These are phyloP conservation scores for Bambusicola thoracicus DNA, from an alignment of 2,113 vertebrate species.

Conservation along the genomic window DNA sequence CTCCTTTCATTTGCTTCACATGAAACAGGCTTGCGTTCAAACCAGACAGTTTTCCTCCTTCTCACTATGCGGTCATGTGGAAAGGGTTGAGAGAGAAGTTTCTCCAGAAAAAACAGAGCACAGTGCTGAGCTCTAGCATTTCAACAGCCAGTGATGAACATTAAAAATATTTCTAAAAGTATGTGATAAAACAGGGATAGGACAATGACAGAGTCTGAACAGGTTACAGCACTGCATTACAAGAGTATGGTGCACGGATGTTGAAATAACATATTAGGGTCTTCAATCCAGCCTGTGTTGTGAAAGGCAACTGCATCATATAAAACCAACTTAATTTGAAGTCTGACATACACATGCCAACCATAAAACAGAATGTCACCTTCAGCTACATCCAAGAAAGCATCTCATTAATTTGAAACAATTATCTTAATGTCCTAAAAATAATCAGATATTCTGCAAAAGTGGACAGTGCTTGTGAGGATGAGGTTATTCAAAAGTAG, in stretches of 20 bases:
- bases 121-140: fast-evolving
- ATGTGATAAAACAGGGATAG: not conserved
- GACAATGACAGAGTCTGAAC: not conserved
- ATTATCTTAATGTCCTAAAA: not conserved
- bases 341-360: not conserved
- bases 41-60: not conserved
- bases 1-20: constrained; percentile 3
- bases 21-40: not conserved
- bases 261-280: not conserved
- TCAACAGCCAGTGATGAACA: not conserved
- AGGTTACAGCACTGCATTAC: not conserved
- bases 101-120: not conserved
- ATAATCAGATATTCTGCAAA: not conserved
- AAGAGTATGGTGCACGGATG: not conserved
- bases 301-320: not conserved
- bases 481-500: not conserved
- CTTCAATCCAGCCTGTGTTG: not conserved
- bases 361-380: not conserved
- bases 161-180: not conserved
- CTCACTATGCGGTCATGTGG: not conserved
- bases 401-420: not conserved
- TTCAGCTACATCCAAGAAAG: not conserved
- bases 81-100: not conserved
- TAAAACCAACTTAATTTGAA: not conserved
- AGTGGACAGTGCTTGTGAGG: not conserved